A percentile compares a stretch with the other conserved stretches of the same genome.
Conservation (phyloP, 2,888 invertebrate genomes). For the Phortica okadai region DNA sequence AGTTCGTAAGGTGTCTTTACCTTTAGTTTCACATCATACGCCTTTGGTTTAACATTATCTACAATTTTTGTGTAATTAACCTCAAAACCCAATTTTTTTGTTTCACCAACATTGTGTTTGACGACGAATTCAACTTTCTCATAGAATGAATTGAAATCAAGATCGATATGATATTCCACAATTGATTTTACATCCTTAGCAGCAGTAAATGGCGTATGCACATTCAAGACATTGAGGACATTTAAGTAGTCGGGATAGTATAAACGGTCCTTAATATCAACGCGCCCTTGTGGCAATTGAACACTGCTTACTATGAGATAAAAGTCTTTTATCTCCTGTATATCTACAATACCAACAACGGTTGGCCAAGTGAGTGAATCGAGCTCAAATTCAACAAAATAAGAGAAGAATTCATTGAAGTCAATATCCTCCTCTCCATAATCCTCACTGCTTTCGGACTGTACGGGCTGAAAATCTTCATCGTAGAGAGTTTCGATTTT, state of each 20-base stretch:
- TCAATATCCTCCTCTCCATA: constrained; percentile 74
- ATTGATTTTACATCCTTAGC: constrained; percentile 77
- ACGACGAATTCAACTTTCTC: constrained; percentile 77
- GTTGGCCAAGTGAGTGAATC: constrained; percentile 80
- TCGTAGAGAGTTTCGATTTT: constrained; percentile 72
- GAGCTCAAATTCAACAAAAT: constrained; percentile 79
- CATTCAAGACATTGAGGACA: constrained; percentile 78
- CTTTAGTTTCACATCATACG: constrained; percentile 77
- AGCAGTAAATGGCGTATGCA: constrained; percentile 78
- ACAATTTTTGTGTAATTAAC: constrained; percentile 77
- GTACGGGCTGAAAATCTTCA: constrained; percentile 71
- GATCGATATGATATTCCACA: constrained; percentile 77
- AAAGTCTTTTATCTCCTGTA: constrained; percentile 78
- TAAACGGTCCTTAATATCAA: constrained; percentile 79
- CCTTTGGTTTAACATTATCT: constrained; percentile 74
- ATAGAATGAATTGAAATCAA: constrained; percentile 76
- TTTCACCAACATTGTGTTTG: constrained; percentile 69
- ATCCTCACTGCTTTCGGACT: constrained; percentile 48
- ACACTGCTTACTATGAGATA: constrained; percentile 78
- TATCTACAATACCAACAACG: constrained; percentile 78
- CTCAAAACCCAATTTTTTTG: constrained; percentile 74
- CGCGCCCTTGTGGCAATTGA: constrained; percentile 78
- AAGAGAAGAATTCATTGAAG: constrained; percentile 77
- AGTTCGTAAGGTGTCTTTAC: constrained; percentile 79
- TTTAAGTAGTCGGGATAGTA: constrained; percentile 78